Base-by-base conservation (phyloP, 2,113 vertebrate genomes). In the Pseudorasbora parva region DNA sequence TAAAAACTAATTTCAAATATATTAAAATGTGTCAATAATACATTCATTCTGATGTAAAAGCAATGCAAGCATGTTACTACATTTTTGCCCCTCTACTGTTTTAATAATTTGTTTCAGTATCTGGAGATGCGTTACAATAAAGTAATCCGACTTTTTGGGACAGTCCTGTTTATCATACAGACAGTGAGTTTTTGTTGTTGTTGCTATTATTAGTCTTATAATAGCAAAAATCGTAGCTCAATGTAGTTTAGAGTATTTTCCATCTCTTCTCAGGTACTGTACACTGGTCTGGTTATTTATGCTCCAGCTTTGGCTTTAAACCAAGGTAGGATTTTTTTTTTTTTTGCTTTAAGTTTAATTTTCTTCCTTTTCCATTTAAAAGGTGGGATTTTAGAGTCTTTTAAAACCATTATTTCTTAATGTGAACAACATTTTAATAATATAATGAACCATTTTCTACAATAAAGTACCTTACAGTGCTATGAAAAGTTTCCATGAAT, bases 251-350 rank as follows among this genome's bases (percentile, higher is more conserved):
- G 6, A 54, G 1, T 49, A 30, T 74, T 47, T 81, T 56, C 23
- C 1, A 51, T 19, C 56, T 45, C 86, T 64, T 82, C 5, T 51
- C 91, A 99, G 98, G 92, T 95, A 81, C 92, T 97, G 79, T 99
- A 99, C 87, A 98, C 97, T 62, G 98, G 98, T 86, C 96, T 99
- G 73, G 97, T 97, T 85, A 98, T 99, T 91, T 99, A 98, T 81
- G 95, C 96, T 74, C 98, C 98, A 82, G 97, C 98, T 74, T 93
- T 99, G 83, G 97, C 98, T 87, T 92, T 99, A 91, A 98, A 97
- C 92, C 97, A 99, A 96, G 98, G 97, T 98, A 85, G 27, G 23
- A 56, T 9, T 41, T 23, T n/a, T n/a, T n/a, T n/a, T n/a, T 62
- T 49, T 33, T 37, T 37, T 37, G 30, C 3, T 3, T 30, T 30